Evolutionary conservation across 2,888 invertebrate genomes (phyloP).

Genomic region (Drosophila incognita): DNA sequence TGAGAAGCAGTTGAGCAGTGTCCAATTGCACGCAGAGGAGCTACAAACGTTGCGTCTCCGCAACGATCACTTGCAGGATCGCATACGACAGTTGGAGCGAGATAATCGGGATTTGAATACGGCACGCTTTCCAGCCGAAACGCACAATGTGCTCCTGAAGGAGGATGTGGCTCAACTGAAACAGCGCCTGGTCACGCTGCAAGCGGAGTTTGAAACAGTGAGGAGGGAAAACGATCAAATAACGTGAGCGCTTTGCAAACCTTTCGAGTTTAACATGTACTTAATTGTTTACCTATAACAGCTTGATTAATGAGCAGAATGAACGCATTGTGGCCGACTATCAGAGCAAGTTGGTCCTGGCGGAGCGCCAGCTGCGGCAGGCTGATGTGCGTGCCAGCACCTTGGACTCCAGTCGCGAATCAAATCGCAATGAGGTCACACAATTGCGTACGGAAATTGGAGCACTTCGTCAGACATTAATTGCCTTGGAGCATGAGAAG

Average conservation of each 20-base stretch:
- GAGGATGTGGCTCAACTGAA: conserved; percentile 86
- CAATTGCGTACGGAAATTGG: conserved; percentile 88
- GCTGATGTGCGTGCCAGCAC: conserved; percentile 87
- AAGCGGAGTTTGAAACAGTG: conserved; percentile 86
- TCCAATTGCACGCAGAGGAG: conserved; percentile 85
- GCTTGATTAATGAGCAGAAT: conserved; percentile 91
- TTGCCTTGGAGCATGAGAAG: conserved; percentile 89
- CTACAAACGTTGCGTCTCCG: conserved; percentile 86
- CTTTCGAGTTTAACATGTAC: conserved; percentile 34
- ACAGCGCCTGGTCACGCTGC: conserved; percentile 86
- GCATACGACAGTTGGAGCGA: conserved; percentile 86
- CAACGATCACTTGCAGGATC: conserved; percentile 86
- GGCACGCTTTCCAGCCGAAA: conserved; percentile 86
- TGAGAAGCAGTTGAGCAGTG: conserved; percentile 86
- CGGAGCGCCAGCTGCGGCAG: conserved; percentile 88
- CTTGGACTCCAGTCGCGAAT: conserved; percentile 87
- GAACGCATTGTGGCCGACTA: conserved; percentile 90
- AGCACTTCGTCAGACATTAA: conserved; percentile 87
- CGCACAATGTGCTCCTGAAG: conserved; percentile 86
- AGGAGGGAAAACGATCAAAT: conserved; percentile 87
- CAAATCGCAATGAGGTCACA: conserved; percentile 87
- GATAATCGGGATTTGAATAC: conserved; percentile 87
- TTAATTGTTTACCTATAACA: conserved; percentile 72
- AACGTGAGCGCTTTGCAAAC: conserved; percentile 85
- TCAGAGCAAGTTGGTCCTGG: conserved; percentile 88